Conservation (phyloP, 2,113 vertebrate species). For the Brienomyrus longianalis region DNA sequence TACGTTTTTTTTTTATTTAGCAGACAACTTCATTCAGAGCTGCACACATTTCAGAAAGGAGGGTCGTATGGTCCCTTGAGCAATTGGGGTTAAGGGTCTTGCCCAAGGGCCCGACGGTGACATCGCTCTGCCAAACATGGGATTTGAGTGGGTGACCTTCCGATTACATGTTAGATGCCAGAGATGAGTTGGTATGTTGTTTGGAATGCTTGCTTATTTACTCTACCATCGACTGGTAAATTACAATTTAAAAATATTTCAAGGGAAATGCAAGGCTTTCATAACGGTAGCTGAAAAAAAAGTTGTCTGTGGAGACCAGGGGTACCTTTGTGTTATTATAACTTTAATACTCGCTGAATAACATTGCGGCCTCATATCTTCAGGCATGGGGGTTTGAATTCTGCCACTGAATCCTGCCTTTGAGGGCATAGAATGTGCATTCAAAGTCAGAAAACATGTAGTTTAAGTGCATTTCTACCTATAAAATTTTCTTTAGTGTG, state of each 20-base stretch:
- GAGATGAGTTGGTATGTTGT: background rate
- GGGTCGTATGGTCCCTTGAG: background rate
- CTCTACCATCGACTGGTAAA: background rate
- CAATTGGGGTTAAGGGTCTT: background rate
- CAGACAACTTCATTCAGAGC: background rate
- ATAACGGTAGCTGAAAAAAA: background rate
- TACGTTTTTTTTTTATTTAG: background rate
- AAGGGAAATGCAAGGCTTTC: background rate
- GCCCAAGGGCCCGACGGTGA: background rate
- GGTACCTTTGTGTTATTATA: background rate
- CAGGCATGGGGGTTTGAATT: background rate
- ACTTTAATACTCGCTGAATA: background rate
- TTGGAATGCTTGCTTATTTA: background rate
- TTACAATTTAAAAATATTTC: background rate
- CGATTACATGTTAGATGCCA: background rate
- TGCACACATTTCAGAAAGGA: background rate
- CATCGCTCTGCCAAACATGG: background rate
- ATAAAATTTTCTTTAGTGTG: background rate
- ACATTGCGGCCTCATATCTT: background rate
- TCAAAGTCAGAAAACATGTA: background rate
- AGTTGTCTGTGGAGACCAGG: background rate
- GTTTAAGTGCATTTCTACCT: background rate
- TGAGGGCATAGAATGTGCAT: background rate
- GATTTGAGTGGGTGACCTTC: background rate
- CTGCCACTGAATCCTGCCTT: background rate